phyloP scores from a whole-genome alignment of 2,113 vertebrate genomes.

The Rutilus rutilus region DNA sequence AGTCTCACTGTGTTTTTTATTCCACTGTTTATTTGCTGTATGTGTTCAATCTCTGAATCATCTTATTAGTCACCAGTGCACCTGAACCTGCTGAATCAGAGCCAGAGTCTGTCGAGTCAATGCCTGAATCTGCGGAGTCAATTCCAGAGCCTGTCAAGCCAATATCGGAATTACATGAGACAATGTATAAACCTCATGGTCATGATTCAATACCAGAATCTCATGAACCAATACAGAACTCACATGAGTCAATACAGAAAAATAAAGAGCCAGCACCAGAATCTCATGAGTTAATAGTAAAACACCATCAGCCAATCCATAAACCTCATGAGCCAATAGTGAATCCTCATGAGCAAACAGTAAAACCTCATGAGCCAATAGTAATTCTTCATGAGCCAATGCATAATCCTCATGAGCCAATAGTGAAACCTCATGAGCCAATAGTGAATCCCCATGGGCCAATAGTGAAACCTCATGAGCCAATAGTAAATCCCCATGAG shows the following conservation, averaged over 20 bases:
- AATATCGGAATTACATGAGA: background rate
- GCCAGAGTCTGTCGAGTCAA: background rate
- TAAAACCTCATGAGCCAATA: background rate
- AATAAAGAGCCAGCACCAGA: background rate
- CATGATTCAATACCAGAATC: background rate
- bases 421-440: background rate
- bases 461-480: background rate
- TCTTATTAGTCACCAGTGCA: slow-evolving; percentile 15
- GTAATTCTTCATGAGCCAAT: background rate
- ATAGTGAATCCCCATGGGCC: background rate
- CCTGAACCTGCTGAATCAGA: background rate
- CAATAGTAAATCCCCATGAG: fast-evolving
- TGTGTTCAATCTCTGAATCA: background rate
- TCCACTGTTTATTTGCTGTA: background rate
- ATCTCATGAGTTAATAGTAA: background rate
- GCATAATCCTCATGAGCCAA: background rate
- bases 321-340: background rate
- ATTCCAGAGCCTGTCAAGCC: background rate
- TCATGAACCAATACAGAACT: background rate
- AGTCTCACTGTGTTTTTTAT: background rate
- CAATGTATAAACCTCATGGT: background rate
- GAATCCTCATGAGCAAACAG: background rate
- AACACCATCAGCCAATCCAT: background rate
- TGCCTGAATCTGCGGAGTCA: background rate
- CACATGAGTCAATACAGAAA: background rate